phyloP scores from a whole-genome alignment of 2,888 invertebrate species.

The Neoitamus cyanurus region DNA sequence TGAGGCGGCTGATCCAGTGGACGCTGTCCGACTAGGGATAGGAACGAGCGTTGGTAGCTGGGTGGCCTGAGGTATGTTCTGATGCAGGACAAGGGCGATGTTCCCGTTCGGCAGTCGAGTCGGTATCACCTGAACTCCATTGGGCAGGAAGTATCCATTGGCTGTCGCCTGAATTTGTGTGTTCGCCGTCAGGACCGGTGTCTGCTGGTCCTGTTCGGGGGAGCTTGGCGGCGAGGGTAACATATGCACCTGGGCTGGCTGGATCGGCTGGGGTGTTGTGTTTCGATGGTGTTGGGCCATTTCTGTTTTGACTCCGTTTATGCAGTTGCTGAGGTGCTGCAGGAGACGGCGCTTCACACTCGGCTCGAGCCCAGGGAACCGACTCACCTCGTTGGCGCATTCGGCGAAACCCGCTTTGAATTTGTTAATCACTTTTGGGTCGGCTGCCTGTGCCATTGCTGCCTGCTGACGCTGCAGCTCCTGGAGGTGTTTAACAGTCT shows the following conservation, averaged over 20 bases:
- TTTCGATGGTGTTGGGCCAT: slow-evolving; percentile 56
- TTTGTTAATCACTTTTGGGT: slow-evolving; percentile 85
- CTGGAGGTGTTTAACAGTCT: slow-evolving; percentile 93
- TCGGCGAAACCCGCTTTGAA: slow-evolving; percentile 90
- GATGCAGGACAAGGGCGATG: slow-evolving; percentile 82
- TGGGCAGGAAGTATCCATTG: slow-evolving; percentile 73
- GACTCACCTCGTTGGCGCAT: slow-evolving; percentile 85
- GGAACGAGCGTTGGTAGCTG: slow-evolving; percentile 78
- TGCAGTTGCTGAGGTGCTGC: slow-evolving; percentile 80
- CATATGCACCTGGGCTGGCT: slow-evolving; percentile 71
- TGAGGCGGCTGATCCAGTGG: slow-evolving; percentile 76
- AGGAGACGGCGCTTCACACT: slow-evolving; percentile 78
- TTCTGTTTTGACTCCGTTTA: slow-evolving; percentile 66
- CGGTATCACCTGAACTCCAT: slow-evolving; percentile 82
- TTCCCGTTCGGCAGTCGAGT: slow-evolving; percentile 85
- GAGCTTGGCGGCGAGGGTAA: slow-evolving; percentile 67
- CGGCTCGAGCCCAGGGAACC: slow-evolving; percentile 80
- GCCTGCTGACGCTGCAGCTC: slow-evolving; percentile 88
- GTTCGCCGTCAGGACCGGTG: slow-evolving; percentile 54
- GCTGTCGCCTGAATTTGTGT: slow-evolving; percentile 64
- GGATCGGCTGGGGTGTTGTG: slow-evolving; percentile 54
- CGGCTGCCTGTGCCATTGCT: slow-evolving; percentile 83
- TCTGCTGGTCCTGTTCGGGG: slow-evolving; percentile 62
- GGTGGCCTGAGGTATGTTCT: slow-evolving; percentile 69
- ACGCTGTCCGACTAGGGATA: slow-evolving; percentile 79